Base-by-base conservation (phyloP, 2,113 vertebrate species). In the Poicephalus meyeri region DNA sequence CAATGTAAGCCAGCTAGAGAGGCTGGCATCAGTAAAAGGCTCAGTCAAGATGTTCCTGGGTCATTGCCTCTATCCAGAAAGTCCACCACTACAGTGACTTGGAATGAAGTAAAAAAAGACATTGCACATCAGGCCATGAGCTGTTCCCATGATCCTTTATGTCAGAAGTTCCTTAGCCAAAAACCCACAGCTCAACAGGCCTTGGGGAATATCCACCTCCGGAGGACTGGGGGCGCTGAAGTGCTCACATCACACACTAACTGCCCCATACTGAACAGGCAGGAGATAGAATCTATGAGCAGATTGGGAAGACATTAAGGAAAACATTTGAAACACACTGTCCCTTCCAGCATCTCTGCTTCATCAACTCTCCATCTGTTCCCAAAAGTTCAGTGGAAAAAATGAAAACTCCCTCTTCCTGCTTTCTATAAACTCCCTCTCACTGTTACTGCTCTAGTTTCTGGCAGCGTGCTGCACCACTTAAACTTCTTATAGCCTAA, bases 341-440 rank as follows among this genome's bases (percentile, higher is more conserved):
- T 93, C 91, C 91, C 50, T 95, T 94, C 89, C 90, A 96, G 88
- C 72, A 96, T 92, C 64, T 80, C 82, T 93, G 93, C 69, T 79
- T 96, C 95, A 95, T 90, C 13, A 0, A 74, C 21, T 73, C 88
- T 94, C 96, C 96, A 96, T 95, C 96, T 96, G 95, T 80, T 96
- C 68, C 79, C 80, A 86, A 60, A 96, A 93, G 80, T 80, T 93
- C 78, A 95, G 24, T 0, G 26, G 81, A 94, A 95, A 94, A 85
- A 88, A 88, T 58, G 42, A 88, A 94, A 95, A 60, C 28, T 68
- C 44, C 19, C 29, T 80, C 85, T 88, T 92, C 80, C 73, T 85
- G 10, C 64, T 92, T 80, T 81, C 60, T 71, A 44, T 86, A 92
- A 92, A 66, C 50, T 93, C n/a, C 28, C 28, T 93, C 56, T 71